These are phyloP conservation scores for Leptestheria dahalacensis DNA, from an alignment of 1,140 invertebrate species.

Conservation along the genomic window DNA sequence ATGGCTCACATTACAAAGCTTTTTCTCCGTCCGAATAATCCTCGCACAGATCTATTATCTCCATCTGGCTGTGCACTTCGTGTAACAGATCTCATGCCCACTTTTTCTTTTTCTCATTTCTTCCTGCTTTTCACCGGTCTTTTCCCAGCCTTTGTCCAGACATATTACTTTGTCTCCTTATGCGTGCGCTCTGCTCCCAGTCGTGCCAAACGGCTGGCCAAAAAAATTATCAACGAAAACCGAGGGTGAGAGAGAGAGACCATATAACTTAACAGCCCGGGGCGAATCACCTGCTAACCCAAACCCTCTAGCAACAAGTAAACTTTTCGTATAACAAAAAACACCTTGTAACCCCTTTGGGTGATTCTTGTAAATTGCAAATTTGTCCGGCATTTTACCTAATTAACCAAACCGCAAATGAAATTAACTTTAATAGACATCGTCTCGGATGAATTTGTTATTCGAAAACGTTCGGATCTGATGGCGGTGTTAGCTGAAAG, in stretches of 20 bases:
- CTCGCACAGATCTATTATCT: background rate
- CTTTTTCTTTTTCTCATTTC: too few relatives aligned
- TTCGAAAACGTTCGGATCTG: too few relatives aligned
- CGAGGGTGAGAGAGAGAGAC: background rate
- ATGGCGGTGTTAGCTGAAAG: too few relatives aligned
- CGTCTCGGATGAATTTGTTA: too few relatives aligned
- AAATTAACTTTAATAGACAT: too few relatives aligned
- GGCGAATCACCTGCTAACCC: background rate
- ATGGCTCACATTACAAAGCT: background rate
- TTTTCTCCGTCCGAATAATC: background rate
- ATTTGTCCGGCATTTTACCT: background rate
- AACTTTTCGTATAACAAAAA: background rate
- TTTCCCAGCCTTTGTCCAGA: too few relatives aligned
- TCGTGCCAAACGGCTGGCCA: too few relatives aligned
- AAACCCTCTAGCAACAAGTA: background rate
- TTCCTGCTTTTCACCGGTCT: too few relatives aligned
- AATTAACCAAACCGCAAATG: too few relatives aligned
- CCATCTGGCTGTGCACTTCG: background rate
- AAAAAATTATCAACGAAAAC: background rate
- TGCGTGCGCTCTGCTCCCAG: too few relatives aligned
- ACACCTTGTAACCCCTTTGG: background rate
- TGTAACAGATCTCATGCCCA: background rate
- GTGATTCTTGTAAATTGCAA: too few relatives aligned
- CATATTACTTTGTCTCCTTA: too few relatives aligned
- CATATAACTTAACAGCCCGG: background rate